Conservation (phyloP, 2,888 invertebrate genomes). For the Xiphydria camelus region DNA sequence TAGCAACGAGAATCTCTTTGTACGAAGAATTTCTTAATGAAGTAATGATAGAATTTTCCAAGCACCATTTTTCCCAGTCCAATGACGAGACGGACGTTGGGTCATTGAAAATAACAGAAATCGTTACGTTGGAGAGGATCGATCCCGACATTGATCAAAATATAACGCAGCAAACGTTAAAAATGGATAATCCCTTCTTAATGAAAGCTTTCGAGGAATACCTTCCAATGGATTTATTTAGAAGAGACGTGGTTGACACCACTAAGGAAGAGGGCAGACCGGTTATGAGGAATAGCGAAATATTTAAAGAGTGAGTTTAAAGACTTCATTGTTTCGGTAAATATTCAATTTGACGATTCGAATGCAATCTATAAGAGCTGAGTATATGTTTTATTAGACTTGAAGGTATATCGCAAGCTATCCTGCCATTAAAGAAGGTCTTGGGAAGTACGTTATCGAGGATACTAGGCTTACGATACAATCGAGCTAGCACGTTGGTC, state of each 20-base stretch:
- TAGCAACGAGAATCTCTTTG: conserved; percentile 40
- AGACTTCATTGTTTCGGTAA: not conserved
- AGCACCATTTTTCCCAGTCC: conserved; percentile 29
- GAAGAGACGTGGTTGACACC: conserved; percentile 22
- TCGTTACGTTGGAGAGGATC: not conserved
- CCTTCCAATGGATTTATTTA: conserved; percentile 38
- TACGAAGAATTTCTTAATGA: conserved; percentile 41
- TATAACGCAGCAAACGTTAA: conserved; percentile 42
- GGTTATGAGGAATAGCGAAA: conserved; percentile 6
- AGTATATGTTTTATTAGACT: conserved; percentile 27
- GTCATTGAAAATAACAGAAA: not conserved
- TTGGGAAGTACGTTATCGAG: conserved; percentile 53
- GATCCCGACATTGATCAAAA: conserved; percentile 39
- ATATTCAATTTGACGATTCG: not conserved
- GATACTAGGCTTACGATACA: conserved; percentile 56
- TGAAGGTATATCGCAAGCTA: conserved; percentile 37
- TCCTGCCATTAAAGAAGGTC: conserved; percentile 57
- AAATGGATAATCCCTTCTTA: conserved; percentile 53
- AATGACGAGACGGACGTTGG: conserved; percentile 24
- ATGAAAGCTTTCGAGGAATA: conserved; percentile 58
- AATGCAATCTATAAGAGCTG: not conserved
- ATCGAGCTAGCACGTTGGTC: conserved; percentile 58
- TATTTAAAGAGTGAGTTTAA: too few relatives aligned
- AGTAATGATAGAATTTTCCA: conserved; percentile 40
- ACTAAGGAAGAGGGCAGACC: conserved; percentile 21